phyloP scores from a whole-genome alignment of 1,140 invertebrate species.

The Andricus grossulariae region DNA sequence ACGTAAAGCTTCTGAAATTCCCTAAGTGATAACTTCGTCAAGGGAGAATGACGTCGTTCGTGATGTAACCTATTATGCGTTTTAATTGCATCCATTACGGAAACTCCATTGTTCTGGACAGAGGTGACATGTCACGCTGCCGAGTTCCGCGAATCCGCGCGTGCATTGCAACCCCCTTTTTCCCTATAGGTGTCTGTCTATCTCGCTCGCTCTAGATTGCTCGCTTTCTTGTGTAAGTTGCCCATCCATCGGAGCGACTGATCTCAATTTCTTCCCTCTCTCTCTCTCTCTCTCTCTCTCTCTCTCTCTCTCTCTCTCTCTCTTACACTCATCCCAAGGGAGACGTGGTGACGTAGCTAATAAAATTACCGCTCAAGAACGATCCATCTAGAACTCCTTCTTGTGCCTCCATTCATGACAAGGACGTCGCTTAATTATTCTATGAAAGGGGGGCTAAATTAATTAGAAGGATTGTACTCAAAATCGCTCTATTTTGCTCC shows the following conservation, averaged over 20 bases:
- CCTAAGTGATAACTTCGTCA: constrained; percentile 57
- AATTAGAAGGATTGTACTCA: constrained; percentile 21
- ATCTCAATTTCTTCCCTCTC: background rate
- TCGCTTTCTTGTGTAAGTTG: constrained; percentile 43
- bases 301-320: background rate
- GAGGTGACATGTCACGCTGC: constrained; percentile 40
- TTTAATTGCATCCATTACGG: constrained; percentile 61
- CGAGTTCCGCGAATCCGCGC: background rate
- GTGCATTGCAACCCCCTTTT: background rate
- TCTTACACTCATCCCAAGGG: background rate
- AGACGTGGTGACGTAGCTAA: constrained; percentile 12
- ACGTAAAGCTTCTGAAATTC: constrained; percentile 47
- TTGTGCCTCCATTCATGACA: constrained; percentile 8
- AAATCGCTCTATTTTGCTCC: constrained; percentile 19
- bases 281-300: background rate
- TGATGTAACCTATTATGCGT: constrained; percentile 56
- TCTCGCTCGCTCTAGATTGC: background rate
- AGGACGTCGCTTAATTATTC: constrained; percentile 25
- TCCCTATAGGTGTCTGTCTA: background rate
- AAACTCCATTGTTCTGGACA: constrained; percentile 55
- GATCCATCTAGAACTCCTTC: constrained; percentile 22
- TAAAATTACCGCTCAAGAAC: constrained; percentile 28
- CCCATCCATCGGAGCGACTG: constrained; percentile 45
- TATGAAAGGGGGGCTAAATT: background rate
- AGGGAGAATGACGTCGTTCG: constrained; percentile 48